Conservation (phyloP, 35 echinoderm and acorn worm species). For the Holothuria glaberrima region DNA sequence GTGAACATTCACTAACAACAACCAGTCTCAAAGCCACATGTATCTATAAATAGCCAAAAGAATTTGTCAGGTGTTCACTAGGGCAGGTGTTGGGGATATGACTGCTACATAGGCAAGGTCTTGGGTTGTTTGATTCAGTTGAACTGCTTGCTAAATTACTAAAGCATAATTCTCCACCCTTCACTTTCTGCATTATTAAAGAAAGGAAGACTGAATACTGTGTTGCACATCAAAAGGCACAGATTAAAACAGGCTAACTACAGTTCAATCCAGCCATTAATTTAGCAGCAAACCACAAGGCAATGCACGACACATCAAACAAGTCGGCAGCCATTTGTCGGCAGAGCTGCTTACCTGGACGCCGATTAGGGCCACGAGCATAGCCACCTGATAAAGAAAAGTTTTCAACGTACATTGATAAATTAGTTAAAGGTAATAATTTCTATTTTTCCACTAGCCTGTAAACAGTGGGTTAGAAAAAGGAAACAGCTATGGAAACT, state of each 20-base stretch:
- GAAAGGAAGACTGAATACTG: neutral
- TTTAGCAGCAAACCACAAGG: conserved; percentile 58
- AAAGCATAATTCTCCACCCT: too few species aligned
- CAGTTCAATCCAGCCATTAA: neutral
- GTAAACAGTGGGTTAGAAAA: neutral
- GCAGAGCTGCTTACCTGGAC: conserved; percentile 52
- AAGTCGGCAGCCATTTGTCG: conserved; percentile 44
- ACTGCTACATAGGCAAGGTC: too few species aligned
- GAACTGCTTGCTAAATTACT: too few species aligned
- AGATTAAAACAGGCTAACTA: neutral
- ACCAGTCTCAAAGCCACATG: too few species aligned
- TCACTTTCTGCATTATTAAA: too few species aligned
- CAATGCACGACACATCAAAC: conserved; percentile 52
- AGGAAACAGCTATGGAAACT: neutral
- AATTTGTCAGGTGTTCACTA: too few species aligned
- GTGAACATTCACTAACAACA: too few species aligned
- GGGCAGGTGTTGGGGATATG: too few species aligned
- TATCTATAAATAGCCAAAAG: too few species aligned
- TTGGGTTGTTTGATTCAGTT: too few species aligned
- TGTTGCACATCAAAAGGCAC: neutral
- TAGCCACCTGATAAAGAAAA: conserved; percentile 50
- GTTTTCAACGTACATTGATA: neutral
- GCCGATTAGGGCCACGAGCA: conserved; percentile 41
- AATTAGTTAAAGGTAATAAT: neutral
- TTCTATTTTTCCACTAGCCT: neutral